A percentile compares a stretch with the other conserved stretches of the same genome.
Conservation (phyloP, 2,888 invertebrate species). For the Tipula helvola region DNA sequence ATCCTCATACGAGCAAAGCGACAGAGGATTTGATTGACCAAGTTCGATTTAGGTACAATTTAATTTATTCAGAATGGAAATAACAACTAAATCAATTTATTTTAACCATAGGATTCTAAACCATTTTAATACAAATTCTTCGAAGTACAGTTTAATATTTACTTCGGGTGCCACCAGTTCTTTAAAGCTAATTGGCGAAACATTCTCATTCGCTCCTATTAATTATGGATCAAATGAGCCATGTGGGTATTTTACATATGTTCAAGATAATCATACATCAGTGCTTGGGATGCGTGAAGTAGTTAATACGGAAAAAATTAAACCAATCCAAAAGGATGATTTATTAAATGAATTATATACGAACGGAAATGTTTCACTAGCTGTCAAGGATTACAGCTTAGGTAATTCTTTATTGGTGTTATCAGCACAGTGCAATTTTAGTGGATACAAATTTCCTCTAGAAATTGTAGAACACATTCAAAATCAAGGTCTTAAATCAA, state of each 20-base stretch:
- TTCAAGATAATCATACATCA: constrained; percentile 90
- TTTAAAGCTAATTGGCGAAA: constrained; percentile 70
- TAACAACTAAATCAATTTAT: not conserved
- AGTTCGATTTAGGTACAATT: constrained; percentile 53
- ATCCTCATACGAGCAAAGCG: constrained; percentile 79
- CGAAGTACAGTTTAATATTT: constrained; percentile 80
- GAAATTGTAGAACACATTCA: constrained; percentile 54
- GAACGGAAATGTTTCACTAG: constrained; percentile 16
- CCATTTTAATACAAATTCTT: constrained; percentile 67
- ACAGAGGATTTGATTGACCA: constrained; percentile 79
- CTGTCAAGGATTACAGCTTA: not conserved
- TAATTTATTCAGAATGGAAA: not conserved
- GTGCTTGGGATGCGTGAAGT: constrained; percentile 83
- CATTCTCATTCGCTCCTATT: constrained; percentile 39
- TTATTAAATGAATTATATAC: constrained; percentile 35
- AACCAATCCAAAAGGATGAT: constrained; percentile 45
- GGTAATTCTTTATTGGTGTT: constrained; percentile 62
- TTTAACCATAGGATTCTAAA: constrained; percentile 50
- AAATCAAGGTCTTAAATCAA: constrained; percentile 24
- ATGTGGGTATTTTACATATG: constrained; percentile 59
- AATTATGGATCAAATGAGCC: constrained; percentile 20
- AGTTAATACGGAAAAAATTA: constrained; percentile 45
- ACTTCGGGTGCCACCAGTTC: constrained; percentile 89
- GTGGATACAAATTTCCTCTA: constrained; percentile 80
- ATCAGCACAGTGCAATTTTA: constrained; percentile 92